These are phyloP conservation scores for Pantherophis guttatus DNA, from an alignment of 2,113 vertebrate genomes.

Conservation along the genomic window DNA sequence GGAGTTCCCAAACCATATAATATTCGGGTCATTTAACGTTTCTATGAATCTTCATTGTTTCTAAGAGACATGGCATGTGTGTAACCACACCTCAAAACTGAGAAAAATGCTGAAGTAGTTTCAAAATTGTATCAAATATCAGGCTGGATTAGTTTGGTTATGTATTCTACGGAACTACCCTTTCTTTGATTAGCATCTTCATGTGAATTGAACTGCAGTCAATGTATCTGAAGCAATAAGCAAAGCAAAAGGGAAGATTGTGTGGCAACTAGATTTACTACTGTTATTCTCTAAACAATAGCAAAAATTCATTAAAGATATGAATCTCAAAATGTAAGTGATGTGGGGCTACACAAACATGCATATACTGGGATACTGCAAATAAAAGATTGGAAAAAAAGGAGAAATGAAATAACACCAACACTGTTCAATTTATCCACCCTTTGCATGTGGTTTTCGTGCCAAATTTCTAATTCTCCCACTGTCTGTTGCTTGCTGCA, in stretches of 20 bases:
- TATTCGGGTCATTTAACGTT: conserved; percentile 47
- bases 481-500: conserved; percentile 34
- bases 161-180: neutral
- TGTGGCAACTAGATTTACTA: neutral
- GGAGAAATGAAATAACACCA: neutral
- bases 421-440: neutral
- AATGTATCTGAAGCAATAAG: neutral
- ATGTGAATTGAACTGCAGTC: neutral
- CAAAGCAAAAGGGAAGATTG: neutral
- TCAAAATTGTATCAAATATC: conserved; percentile 39
- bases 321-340: neutral
- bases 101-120: conserved; percentile 29
- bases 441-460: conserved; percentile 6
- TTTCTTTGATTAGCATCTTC: neutral
- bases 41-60: conserved; percentile 14
- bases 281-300: neutral
- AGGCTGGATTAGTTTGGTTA: conserved; percentile 33
- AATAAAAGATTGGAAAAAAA: neutral
- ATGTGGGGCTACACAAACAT: neutral
- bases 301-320: neutral
- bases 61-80: conserved; percentile 26
- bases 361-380: neutral
- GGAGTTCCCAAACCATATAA: neutral
- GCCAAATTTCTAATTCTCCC: conserved; percentile 19
- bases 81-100: neutral